Conservation (phyloP, 2,113 vertebrate genomes). For the Eretmodus cyanostictus region DNA sequence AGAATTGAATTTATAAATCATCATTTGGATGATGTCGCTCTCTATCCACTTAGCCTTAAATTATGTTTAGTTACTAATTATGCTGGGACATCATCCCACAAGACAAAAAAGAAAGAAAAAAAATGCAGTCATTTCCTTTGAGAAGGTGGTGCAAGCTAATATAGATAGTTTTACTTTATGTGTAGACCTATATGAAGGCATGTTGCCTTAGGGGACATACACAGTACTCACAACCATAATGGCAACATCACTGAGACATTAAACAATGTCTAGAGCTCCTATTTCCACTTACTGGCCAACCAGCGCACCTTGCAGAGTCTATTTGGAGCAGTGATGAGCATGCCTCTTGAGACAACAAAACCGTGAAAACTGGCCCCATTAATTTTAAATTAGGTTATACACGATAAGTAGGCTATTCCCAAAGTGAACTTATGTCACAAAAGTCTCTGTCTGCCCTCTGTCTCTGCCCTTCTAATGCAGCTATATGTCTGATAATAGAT, state of each 20-base stretch:
- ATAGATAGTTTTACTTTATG: not conserved
- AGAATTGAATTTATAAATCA: not conserved
- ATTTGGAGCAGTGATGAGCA: not conserved
- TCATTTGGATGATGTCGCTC: not conserved
- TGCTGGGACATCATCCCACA: not conserved
- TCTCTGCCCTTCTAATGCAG: not conserved
- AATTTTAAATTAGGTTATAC: constrained; percentile 38
- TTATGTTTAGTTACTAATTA: not conserved
- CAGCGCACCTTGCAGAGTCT: not conserved
- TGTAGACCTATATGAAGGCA: not conserved
- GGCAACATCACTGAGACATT: not conserved
- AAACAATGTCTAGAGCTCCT: not conserved
- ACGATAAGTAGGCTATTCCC: constrained; percentile 53
- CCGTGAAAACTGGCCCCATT: constrained; percentile 41
- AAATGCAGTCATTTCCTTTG: not conserved
- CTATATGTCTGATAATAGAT: not conserved
- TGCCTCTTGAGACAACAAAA: constrained; percentile 8
- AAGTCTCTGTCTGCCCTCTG: not conserved
- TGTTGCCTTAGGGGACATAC: not conserved
- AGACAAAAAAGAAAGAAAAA: not conserved
- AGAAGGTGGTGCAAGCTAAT: not conserved
- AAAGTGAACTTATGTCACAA: not conserved
- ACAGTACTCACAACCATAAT: not conserved
- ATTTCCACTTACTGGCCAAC: not conserved
- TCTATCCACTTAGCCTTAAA: not conserved